Percentiles rank a stretch among this genome's conserved stretches.
phyloP scores from a whole-genome alignment of 2,113 vertebrate species.

The Scopus umbretta region DNA sequence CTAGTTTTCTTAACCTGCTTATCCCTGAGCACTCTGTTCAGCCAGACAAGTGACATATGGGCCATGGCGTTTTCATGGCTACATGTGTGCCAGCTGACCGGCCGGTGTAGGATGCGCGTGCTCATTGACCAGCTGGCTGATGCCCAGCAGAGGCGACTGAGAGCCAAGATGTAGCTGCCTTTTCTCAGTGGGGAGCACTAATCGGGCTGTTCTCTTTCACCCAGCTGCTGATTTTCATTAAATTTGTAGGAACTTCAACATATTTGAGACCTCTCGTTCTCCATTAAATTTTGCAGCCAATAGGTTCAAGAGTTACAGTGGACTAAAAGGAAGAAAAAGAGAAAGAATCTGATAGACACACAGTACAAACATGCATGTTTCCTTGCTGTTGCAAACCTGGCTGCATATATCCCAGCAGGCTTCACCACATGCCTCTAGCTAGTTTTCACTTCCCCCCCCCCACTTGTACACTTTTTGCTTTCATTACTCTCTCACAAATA shows the following conservation, averaged over 20 bases:
- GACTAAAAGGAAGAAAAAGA: neutral
- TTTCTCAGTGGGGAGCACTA: neutral
- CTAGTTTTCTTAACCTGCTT: neutral
- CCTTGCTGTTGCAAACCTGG: neutral
- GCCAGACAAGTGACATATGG: neutral
- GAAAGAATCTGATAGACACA: neutral
- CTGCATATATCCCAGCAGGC: neutral
- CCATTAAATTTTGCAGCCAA: neutral
- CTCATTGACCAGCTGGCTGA: slow-evolving; percentile 7
- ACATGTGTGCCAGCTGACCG: accelerated
- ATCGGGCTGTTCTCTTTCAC: neutral
- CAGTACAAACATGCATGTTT: neutral
- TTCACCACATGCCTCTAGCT: neutral
- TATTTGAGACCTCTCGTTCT: neutral
- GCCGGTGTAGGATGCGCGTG: accelerated
- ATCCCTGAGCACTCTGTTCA: neutral
- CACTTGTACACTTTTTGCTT: neutral
- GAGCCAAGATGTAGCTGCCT: neutral
- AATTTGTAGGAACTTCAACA: neutral
- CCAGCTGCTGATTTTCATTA: neutral
- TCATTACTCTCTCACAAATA: neutral
- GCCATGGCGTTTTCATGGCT: neutral
- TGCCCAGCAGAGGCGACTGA: neutral
- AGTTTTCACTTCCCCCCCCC: neutral
- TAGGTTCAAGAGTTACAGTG: neutral